phyloP scores from a whole-genome alignment of 1,140 invertebrate species.

The Brachionus angularis region DNA sequence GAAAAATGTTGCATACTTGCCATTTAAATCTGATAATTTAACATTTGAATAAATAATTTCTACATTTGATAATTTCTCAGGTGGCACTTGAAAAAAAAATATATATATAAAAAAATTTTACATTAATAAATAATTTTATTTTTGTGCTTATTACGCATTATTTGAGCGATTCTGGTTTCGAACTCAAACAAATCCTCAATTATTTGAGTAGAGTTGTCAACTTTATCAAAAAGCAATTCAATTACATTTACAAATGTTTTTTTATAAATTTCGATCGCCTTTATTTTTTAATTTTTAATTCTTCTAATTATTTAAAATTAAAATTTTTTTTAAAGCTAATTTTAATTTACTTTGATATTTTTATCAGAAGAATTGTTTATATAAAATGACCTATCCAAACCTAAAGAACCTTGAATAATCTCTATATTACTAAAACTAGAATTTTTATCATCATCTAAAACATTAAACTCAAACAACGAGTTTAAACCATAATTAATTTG shows the following conservation, averaged over 20 bases:
- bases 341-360: conserved; percentile 30
- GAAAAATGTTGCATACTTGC: conserved; percentile 14
- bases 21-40: background rate
- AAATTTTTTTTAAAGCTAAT: background rate
- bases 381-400: conserved; percentile 39
- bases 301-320: background rate
- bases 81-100: conserved; percentile 4
- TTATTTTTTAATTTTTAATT: background rate
- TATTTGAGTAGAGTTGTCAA: background rate
- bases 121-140: background rate
- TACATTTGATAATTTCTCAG: conserved; percentile 24
- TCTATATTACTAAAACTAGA: conserved; percentile 79
- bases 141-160: conserved; percentile 15
- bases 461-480: conserved; percentile 73
- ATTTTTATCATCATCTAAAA: conserved; percentile 86
- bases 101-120: background rate
- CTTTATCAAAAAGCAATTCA: conserved; percentile 1
- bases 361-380: conserved; percentile 33
- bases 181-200: conserved; percentile 34
- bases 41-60: background rate
- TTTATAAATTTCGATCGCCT: conserved; percentile 40
- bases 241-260: conserved; percentile 16
- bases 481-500: conserved; percentile 62
- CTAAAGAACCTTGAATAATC: conserved; percentile 41
- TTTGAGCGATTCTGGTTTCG: conserved; percentile 23